A percentile compares a stretch with the other conserved stretches of the same genome.
phyloP scores from a whole-genome alignment of 2,113 vertebrate species.

The Pao palembangensis region DNA sequence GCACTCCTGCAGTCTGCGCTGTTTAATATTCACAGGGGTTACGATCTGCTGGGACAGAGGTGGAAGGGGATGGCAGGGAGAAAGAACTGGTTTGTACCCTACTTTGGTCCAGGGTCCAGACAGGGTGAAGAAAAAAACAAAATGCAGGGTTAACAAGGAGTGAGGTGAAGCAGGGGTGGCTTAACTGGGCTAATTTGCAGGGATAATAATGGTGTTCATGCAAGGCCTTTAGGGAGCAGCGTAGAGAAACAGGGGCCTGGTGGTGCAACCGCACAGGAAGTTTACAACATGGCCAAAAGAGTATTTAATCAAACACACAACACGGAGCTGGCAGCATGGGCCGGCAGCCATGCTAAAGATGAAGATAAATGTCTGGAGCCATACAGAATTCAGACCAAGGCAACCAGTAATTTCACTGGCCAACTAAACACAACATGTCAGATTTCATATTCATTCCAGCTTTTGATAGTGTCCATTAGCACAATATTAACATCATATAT shows the following conservation, averaged over 20 bases:
- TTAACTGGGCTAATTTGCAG: conserved; percentile 72
- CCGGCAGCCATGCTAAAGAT: conserved; percentile 55
- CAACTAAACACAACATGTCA: conserved; percentile 28
- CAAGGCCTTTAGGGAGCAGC: conserved; percentile 55
- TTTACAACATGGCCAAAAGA: conserved; percentile 69
- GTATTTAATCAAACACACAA: conserved; percentile 68
- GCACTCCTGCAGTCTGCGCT: conserved; percentile 72
- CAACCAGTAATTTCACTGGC: conserved; percentile 31
- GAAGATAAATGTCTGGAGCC: conserved; percentile 63
- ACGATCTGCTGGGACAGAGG: conserved; percentile 61
- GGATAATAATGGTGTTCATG: conserved; percentile 69
- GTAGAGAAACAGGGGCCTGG: conserved; percentile 56
- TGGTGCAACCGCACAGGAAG: conserved; percentile 72
- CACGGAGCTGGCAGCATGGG: conserved; percentile 46
- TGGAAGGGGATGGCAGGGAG: conserved; percentile 20
- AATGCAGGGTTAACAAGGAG: conserved; percentile 71
- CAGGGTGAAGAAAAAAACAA: conserved; percentile 59
- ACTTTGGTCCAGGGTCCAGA: conserved; percentile 56
- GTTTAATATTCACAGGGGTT: conserved; percentile 78
- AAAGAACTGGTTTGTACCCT: conserved; percentile 11
- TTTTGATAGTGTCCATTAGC: conserved; percentile 37
- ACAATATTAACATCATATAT: conserved; percentile 25
- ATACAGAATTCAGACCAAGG: conserved; percentile 21
- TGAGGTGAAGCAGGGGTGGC: conserved; percentile 58
- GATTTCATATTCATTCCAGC: conserved; percentile 33